Conservation (phyloP, 1,140 invertebrate genomes). For the Uloborus diversus region DNA sequence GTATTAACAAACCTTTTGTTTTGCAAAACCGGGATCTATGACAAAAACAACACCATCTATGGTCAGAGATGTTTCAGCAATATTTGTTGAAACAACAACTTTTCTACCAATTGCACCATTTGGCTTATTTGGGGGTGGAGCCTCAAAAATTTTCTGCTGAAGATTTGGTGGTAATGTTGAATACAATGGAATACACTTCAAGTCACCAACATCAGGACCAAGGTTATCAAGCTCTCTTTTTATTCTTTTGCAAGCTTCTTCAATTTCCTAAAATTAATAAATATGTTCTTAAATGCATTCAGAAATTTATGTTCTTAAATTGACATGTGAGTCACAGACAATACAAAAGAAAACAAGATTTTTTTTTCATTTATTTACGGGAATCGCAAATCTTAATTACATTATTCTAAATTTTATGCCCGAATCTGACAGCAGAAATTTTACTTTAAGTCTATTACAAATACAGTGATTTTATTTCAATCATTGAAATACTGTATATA, state of each 20-base stretch:
- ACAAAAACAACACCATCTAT: constrained; percentile 99
- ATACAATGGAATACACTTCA: constrained; percentile 98
- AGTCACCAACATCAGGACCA: constrained; percentile 93
- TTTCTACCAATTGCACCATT: constrained; percentile 96
- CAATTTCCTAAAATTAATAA: constrained; percentile 82
- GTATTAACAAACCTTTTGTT: constrained; percentile 82
- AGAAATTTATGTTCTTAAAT: no score
- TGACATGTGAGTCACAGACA: no score
- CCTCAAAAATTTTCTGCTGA: constrained; percentile 97
- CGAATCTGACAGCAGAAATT: no score
- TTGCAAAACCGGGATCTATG: constrained; percentile 99
- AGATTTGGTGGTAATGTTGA: constrained; percentile 97
- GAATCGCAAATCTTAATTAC: no score
- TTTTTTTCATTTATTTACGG: no score
- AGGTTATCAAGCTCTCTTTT: constrained; percentile 97
- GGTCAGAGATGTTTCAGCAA: constrained; percentile 98
- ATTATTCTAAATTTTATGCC: no score
- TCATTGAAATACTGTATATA: no score
- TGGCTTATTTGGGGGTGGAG: constrained; percentile 88
- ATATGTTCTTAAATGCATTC: no score
- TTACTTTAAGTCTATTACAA: no score
- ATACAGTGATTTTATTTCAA: no score
- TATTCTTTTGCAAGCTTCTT: constrained; percentile 98
- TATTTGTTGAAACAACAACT: constrained; percentile 97
- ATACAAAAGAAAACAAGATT: no score